Base-by-base conservation (phyloP, 1,140 invertebrate species). In the Drosophila insularis region DNA sequence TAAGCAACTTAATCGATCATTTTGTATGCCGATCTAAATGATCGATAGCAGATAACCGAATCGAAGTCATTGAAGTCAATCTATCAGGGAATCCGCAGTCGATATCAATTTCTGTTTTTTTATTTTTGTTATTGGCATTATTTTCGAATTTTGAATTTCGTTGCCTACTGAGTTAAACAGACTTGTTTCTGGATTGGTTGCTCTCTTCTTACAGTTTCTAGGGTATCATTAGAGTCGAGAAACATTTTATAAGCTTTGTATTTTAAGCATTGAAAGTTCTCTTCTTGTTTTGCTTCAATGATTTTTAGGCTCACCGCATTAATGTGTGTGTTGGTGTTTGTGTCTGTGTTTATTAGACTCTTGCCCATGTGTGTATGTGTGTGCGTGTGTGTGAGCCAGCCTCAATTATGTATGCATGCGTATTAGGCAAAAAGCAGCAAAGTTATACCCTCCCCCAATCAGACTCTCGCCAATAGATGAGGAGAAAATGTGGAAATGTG, bases 241-340 rank as follows among this genome's bases (percentile, higher is more conserved):
- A 21, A n/a, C 13, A 1, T 19, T 35, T 14, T 35, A 1, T 19
- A 1, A 13, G 19, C 23, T 27, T 27, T 27, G 27, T 27, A 46
- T 14, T 43, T 23, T 6, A 23, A 1, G 13, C 21, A 46, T 43
- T 10, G 50, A 19, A 3, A 35, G 50, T 21, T 68, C 21, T 75
- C 65, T 60, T 58, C 54, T 70, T 76, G 60, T 65, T 75, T 86
- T 79, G 81, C 82, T 82, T 73, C 82, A 87, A 81, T 81, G 79
- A 79, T 79, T 86, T 86, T 87, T 75, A 63, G 81, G 82, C 81
- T 65, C 66, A 82, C 77, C 82, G 72, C 79, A 82, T 86, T 86
- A 81, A 86, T 86, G 79, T 86, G 58, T 63, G 58, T 63, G 59
- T 71, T 71, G 63, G 63, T 68, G 59, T 67, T 68, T 65, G 80